Percentiles rank a stretch among this genome's conserved stretches.
These are phyloP conservation scores for Exaiptasia diaphana DNA, from an alignment of 64 coral and sea anemone species.

Conservation along the genomic window DNA sequence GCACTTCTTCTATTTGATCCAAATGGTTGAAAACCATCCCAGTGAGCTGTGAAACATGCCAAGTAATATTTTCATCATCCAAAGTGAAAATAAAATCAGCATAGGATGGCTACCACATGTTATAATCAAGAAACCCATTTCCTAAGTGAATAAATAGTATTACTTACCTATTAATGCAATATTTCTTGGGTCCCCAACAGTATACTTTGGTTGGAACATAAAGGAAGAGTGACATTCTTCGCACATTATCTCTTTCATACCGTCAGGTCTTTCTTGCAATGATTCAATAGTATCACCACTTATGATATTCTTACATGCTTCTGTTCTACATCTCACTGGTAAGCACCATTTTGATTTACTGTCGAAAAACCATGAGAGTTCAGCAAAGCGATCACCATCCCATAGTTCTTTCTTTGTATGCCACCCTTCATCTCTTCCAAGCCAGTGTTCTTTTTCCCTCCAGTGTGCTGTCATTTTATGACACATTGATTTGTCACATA, in stretches of 20 bases:
- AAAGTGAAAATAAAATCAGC: too few relatives aligned
- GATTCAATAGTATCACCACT: constrained; percentile 11
- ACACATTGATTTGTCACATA: constrained; percentile 52
- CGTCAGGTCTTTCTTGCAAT: neutral
- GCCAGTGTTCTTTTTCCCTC: constrained; percentile 66
- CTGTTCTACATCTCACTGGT: neutral
- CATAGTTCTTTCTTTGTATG: constrained; percentile 50
- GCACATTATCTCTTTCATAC: constrained; percentile 1
- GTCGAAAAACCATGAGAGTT: constrained; percentile 70
- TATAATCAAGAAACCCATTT: too few relatives aligned
- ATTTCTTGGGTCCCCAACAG: constrained; percentile 34
- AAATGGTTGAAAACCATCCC: constrained; percentile 37
- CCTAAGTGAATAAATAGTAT: too few relatives aligned
- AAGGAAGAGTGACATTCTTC: constrained; percentile 3
- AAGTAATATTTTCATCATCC: too few relatives aligned
- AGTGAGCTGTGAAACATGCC: neutral
- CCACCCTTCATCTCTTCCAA: constrained; percentile 54
- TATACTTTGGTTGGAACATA: neutral
- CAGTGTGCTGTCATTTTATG: constrained; percentile 70
- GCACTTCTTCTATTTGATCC: neutral
- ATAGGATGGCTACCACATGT: too few relatives aligned
- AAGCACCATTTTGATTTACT: neutral
- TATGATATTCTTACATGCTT: constrained; percentile 13
- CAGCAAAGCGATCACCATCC: constrained; percentile 64
- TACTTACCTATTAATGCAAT: constrained; percentile 34